phyloP scores from a whole-genome alignment of 2,113 vertebrate species.

The Bucco capensis region DNA sequence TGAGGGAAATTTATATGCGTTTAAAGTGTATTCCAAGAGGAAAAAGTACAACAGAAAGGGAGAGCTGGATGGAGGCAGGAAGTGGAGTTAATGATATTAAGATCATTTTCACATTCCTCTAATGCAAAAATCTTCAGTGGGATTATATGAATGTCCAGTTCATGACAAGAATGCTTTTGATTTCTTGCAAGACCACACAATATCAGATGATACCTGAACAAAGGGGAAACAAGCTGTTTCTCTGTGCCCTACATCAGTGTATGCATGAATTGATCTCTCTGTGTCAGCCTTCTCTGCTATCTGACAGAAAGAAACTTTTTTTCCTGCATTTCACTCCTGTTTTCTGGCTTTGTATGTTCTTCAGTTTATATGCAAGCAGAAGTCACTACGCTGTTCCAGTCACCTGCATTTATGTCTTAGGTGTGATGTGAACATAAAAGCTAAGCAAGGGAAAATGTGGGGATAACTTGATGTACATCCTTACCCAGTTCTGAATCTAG shows the following conservation, averaged over 20 bases:
- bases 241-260: not conserved
- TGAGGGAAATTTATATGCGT: accelerated
- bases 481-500: not conserved
- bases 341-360: not conserved
- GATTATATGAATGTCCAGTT: not conserved
- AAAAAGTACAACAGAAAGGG: not conserved
- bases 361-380: not conserved
- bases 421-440: not conserved
- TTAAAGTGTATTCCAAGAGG: not conserved
- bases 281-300: not conserved
- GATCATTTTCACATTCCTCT: not conserved
- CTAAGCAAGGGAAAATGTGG: not conserved
- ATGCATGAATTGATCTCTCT: not conserved
- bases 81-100: not conserved
- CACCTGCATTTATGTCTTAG: not conserved
- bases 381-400: not conserved
- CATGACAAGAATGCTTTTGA: not conserved
- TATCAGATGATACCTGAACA: not conserved
- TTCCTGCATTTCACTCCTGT: accelerated
- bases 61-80: not conserved
- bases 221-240: not conserved
- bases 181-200: not conserved
- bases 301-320: not conserved
- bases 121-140: not conserved
- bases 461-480: not conserved